Evolutionary conservation across 2,888 invertebrate species (phyloP).

Genomic region (Petrophora chlorosata): DNA sequence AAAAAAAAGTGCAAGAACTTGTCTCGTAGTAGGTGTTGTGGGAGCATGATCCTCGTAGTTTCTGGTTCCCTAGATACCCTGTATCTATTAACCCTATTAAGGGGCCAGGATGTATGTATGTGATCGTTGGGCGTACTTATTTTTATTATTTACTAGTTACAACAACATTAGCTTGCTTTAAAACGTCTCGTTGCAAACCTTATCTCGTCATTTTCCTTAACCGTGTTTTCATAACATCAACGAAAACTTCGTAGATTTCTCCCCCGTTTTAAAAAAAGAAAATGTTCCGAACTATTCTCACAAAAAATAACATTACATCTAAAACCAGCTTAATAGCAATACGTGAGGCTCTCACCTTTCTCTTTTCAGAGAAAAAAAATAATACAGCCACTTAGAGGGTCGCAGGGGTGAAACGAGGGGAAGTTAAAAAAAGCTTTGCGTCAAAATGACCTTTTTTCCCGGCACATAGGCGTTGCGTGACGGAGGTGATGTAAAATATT

Average conservation of each 20-base stretch:
- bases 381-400: conserved; percentile 44
- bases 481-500: conserved; percentile 37
- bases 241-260: neutral
- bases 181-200: no score
- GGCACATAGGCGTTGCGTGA: conserved; percentile 38
- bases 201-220: neutral
- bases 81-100: no score
- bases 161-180: no score
- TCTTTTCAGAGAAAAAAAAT: conserved; percentile 33
- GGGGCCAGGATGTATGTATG: no score
- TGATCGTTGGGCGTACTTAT: no score
- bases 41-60: no score
- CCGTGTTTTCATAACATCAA: neutral
- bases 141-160: no score
- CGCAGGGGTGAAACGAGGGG: conserved; percentile 33
- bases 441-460: conserved; percentile 46
- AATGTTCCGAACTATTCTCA: conserved; percentile 15
- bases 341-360: conserved; percentile 39
- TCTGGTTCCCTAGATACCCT: no score
- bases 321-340: conserved; percentile 34
- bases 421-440: conserved; percentile 46
- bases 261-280: conserved; percentile 5
- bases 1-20: no score
- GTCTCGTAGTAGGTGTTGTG: no score
- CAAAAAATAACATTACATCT: conserved; percentile 32